A percentile compares a stretch with the other conserved stretches of the same genome.
Conservation (phyloP, 2,888 invertebrate species). For the Esperia sulphurella region DNA sequence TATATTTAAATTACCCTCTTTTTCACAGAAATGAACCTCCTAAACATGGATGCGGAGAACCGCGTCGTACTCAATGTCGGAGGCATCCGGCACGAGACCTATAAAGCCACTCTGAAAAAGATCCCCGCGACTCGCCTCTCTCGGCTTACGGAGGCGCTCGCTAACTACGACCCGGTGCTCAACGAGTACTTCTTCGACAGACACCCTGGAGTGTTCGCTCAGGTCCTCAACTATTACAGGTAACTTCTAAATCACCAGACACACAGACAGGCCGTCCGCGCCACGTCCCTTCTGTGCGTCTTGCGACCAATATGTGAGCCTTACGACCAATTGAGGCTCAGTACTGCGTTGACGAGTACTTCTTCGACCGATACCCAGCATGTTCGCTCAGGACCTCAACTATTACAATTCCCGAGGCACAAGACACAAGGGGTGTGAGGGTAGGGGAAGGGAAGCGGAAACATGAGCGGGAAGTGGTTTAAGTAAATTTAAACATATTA, state of each 20-base stretch:
- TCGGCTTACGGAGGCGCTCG: conserved; percentile 96
- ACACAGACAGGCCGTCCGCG: too few species aligned
- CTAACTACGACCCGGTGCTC: conserved; percentile 99
- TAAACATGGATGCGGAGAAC: conserved; percentile 98
- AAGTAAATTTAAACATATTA: too few species aligned
- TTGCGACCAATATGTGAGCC: too few species aligned
- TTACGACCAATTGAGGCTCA: too few species aligned
- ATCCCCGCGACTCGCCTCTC: conserved; percentile 97
- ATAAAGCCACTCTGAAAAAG: conserved; percentile 97
- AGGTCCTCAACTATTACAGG: conserved; percentile 98
- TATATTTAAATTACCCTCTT: neutral
- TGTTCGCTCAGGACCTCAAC: conserved; percentile 97
- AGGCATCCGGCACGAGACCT: conserved; percentile 98
- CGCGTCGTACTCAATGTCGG: conserved; percentile 99
- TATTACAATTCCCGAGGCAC: too few species aligned
- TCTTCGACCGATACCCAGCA: conserved; percentile 98
- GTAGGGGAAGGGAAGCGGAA: too few species aligned
- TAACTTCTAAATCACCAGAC: too few species aligned
- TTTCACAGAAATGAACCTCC: conserved; percentile 87
- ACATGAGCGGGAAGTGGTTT: too few species aligned
- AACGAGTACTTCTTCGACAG: conserved; percentile 99
- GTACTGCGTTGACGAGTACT: conserved; percentile 87
- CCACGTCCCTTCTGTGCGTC: too few species aligned
- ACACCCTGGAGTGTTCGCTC: conserved; percentile 97
- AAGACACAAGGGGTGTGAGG: too few species aligned